A percentile compares a stretch with the other conserved stretches of the same genome.
These are phyloP conservation scores for Hartigia nigra DNA, from an alignment of 2,888 invertebrate genomes.

Conservation along the genomic window DNA sequence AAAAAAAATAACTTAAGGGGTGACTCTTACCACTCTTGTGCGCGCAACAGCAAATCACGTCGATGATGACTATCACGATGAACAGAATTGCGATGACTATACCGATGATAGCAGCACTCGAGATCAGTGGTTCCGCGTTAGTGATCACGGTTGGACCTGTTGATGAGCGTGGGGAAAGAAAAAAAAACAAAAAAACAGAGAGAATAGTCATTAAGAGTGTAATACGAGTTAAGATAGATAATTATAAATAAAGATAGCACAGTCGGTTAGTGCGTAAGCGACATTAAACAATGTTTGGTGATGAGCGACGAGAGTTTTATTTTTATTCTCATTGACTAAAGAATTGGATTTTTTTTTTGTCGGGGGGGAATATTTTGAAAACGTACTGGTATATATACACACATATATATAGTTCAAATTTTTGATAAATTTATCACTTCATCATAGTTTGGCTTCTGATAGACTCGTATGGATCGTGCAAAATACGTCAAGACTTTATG, in stretches of 20 bases:
- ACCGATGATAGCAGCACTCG: constrained; percentile 84
- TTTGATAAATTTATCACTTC: no score
- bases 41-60: constrained; percentile 82
- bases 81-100: constrained; percentile 85
- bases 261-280: constrained; percentile 63
- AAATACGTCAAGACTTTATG: neutral
- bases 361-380: constrained; percentile 28
- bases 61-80: constrained; percentile 78
- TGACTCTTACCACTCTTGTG: constrained; percentile 68
- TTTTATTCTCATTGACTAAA: no score
- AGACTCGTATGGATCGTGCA: neutral
- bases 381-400: constrained; percentile 53
- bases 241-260: constrained; percentile 25
- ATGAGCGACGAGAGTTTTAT: constrained; percentile 32
- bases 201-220: constrained; percentile 8
- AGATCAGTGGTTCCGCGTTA: constrained; percentile 70
- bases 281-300: constrained; percentile 60
- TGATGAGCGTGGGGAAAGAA: constrained; percentile 45
- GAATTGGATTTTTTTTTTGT: no score
- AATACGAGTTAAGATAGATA: neutral
- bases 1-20: neutral
- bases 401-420: no score
- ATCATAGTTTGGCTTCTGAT: neutral
- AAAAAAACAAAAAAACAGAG: no score
- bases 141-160: constrained; percentile 53